Conservation (phyloP, 2,888 invertebrate species). For the Drosophila mimica region DNA sequence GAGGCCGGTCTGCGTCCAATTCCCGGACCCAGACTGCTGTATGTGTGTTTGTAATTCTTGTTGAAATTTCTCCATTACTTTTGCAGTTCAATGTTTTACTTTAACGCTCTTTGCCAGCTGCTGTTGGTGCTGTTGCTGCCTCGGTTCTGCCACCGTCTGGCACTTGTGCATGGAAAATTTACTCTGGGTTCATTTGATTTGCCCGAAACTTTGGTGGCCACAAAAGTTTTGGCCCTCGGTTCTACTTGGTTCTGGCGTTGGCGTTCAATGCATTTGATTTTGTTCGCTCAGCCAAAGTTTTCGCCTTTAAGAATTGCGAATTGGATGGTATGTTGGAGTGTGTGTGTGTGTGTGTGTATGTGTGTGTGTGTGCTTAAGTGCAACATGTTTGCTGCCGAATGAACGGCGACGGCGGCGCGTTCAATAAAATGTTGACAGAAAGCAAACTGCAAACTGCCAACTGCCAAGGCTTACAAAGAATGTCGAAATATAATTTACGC, state of each 20-base stretch:
- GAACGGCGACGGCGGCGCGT: slow-evolving; percentile 58
- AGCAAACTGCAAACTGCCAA: slow-evolving; percentile 68
- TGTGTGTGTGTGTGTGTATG: slow-evolving; percentile 41
- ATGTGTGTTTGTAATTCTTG: slow-evolving; percentile 67
- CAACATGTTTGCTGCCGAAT: slow-evolving; percentile 69
- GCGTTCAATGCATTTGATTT: slow-evolving; percentile 80
- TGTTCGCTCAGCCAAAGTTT: slow-evolving; percentile 58
- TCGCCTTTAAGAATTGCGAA: slow-evolving; percentile 55
- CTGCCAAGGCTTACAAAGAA: slow-evolving; percentile 70
- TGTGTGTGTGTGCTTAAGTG: slow-evolving; percentile 61
- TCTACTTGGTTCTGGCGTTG: slow-evolving; percentile 48
- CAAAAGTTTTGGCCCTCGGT: slow-evolving; percentile 67
- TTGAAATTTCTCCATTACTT: slow-evolving; percentile 77
- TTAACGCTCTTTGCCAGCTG: slow-evolving; percentile 56
- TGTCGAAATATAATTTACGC: slow-evolving; percentile 74
- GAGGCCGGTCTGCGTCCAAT: slow-evolving; percentile 43
- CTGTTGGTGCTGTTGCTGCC: not conserved
- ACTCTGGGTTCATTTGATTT: slow-evolving; percentile 78
- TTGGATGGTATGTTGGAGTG: slow-evolving; percentile 26
- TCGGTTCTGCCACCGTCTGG: slow-evolving; percentile 23
- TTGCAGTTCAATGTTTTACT: slow-evolving; percentile 80
- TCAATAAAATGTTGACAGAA: slow-evolving; percentile 79
- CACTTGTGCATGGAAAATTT: slow-evolving; percentile 74
- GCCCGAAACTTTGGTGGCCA: slow-evolving; percentile 77
- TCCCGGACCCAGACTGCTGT: slow-evolving; percentile 12